phyloP scores from a whole-genome alignment of 2,888 invertebrate species.

The Teleogryllus oceanicus region DNA sequence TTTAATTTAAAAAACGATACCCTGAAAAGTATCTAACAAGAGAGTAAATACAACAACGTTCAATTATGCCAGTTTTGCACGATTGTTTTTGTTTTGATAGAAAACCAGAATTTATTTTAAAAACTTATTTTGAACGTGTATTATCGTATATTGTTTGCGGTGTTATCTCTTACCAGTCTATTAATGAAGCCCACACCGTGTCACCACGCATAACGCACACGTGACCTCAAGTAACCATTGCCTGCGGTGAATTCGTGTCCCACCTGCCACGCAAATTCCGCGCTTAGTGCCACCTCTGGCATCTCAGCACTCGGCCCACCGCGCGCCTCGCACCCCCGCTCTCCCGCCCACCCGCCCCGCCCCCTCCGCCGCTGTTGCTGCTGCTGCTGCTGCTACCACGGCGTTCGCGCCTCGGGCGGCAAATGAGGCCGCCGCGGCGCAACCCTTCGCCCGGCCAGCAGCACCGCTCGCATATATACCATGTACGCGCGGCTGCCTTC shows the following conservation, averaged over 20 bases:
- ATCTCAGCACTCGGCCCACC: background rate
- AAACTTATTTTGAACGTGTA: too few relatives aligned
- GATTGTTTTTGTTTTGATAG: too few relatives aligned
- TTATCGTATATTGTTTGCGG: too few relatives aligned
- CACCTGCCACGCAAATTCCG: background rate
- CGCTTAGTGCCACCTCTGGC: background rate
- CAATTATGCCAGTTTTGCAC: too few relatives aligned
- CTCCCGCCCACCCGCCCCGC: background rate
- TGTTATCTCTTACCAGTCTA: too few relatives aligned
- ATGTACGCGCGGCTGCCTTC: slow-evolving; percentile 9
- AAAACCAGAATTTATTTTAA: too few relatives aligned
- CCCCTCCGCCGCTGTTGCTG: background rate
- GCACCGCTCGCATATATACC: background rate
- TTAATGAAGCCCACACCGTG: too few relatives aligned
- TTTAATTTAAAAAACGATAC: too few relatives aligned
- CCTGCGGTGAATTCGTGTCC: background rate
- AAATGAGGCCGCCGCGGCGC: background rate
- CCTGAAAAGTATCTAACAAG: too few relatives aligned
- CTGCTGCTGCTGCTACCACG: background rate
- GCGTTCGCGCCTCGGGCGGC: background rate
- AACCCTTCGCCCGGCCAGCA: background rate
- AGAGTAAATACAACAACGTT: too few relatives aligned
- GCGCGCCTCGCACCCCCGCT: background rate
- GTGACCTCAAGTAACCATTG: too few relatives aligned
- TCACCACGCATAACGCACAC: too few relatives aligned